phyloP scores from a whole-genome alignment of 1,140 invertebrate species.

The Lysiphlebus fabarum region DNA sequence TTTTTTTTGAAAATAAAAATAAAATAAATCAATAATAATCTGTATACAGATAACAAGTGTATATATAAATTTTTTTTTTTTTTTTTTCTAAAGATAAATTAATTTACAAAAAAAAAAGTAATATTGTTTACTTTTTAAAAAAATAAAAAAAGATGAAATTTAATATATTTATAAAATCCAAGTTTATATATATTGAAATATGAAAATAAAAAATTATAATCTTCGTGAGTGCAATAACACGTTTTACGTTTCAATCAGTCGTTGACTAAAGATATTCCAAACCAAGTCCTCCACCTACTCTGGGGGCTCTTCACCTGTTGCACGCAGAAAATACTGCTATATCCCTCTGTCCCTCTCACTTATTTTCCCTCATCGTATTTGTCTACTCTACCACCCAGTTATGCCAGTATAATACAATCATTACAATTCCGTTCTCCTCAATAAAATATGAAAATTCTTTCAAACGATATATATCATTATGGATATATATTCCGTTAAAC shows the following conservation, averaged over 20 bases:
- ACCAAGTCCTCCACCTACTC: conserved; percentile 4
- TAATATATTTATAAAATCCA: too few species aligned
- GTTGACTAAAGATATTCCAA: conserved; percentile 12
- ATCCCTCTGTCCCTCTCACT: not conserved
- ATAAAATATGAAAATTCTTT: conserved; percentile 26
- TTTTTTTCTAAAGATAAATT: too few species aligned
- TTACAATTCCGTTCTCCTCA: conserved; percentile 19
- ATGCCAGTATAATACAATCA: conserved; percentile 16
- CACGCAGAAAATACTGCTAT: conserved; percentile 23
- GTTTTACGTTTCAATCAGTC: conserved; percentile 7
- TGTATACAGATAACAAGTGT: too few species aligned
- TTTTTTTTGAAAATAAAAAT: too few species aligned
- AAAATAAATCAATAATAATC: too few species aligned
- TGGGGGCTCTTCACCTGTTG: conserved; percentile 8
- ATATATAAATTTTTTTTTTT: too few species aligned
- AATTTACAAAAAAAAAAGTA: too few species aligned
- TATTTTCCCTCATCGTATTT: conserved; percentile 26
- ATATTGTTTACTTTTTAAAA: too few species aligned
- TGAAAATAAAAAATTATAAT: too few species aligned
- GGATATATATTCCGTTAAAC: conserved; percentile 4
- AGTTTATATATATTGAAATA: too few species aligned
- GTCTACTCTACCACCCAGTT: conserved; percentile 7
- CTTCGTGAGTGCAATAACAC: not conserved
- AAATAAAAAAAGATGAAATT: too few species aligned
- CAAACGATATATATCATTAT: conserved; percentile 23